Conservation (phyloP, 2,113 vertebrate species). For the Spea bombifrons region DNA sequence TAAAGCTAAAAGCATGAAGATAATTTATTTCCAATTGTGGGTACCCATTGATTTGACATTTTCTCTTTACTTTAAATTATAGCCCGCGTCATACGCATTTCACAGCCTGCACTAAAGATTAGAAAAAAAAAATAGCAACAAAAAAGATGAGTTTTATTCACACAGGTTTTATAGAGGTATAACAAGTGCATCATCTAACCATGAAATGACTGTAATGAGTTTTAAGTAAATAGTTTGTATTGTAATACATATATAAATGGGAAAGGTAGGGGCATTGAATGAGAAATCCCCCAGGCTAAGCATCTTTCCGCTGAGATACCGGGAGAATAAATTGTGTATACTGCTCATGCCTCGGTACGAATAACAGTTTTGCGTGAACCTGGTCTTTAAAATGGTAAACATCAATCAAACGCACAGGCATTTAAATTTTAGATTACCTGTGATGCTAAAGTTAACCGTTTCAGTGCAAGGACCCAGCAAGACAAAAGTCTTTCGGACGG, state of each 20-base stretch:
- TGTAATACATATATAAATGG: constrained; percentile 52
- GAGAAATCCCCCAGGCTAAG: constrained; percentile 70
- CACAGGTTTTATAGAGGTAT: constrained; percentile 39
- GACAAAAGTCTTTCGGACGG: no score
- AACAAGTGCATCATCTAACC: constrained; percentile 75
- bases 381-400: constrained; percentile 47
- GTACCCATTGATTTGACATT: no score
- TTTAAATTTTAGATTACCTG: constrained; percentile 46
- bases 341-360: constrained; percentile 26
- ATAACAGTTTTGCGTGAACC: constrained; percentile 27
- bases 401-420: constrained; percentile 41
- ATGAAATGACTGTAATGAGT: constrained; percentile 78
- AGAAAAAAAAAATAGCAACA: not conserved
- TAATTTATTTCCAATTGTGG: no score
- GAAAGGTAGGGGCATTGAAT: constrained; percentile 64
- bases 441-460: constrained; percentile 27
- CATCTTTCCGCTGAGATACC: constrained; percentile 52
- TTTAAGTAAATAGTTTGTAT: constrained; percentile 79
- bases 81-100: not conserved
- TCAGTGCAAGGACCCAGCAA: not conserved
- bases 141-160: constrained; percentile 25
- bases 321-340: constrained; percentile 38
- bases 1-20: no score
- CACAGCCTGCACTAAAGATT: not conserved
- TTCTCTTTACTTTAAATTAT: no score